These are phyloP conservation scores for Semaprochilodus insignis DNA, from an alignment of 2,797 vertebrate genomes.

Conservation along the genomic window DNA sequence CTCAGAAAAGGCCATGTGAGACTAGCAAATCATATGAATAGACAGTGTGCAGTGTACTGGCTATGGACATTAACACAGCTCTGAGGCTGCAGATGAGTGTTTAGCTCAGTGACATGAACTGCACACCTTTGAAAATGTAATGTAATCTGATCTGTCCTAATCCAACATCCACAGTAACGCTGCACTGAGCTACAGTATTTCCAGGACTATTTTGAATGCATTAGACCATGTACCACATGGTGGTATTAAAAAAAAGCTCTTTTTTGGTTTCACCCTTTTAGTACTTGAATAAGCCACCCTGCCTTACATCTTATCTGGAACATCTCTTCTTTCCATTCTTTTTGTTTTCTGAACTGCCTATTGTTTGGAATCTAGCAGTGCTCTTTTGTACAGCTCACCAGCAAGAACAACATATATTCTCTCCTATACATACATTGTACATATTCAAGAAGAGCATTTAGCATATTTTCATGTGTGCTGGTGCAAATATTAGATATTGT, in stretches of 20 bases:
- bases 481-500: not conserved
- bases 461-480: not conserved
- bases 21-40: no score
- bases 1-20: no score
- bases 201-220: not conserved
- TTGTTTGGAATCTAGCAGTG: not conserved
- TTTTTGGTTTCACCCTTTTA: not conserved
- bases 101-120: not conserved
- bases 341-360: not conserved
- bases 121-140: no score
- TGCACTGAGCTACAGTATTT: not conserved
- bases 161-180: not conserved
- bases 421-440: not conserved
- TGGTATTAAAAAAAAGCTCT: no score
- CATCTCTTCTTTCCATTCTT: not conserved
- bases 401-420: not conserved
- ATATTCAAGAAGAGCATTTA: not conserved
- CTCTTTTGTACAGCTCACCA: not conserved
- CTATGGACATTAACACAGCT: no score
- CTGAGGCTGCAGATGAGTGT: no score
- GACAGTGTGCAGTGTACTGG: no score
- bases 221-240: not conserved
- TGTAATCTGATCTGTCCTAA: not conserved
- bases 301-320: not conserved
- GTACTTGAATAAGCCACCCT: not conserved